Conservation (phyloP, 2,888 invertebrate genomes). For the Conus canariensis region DNA sequence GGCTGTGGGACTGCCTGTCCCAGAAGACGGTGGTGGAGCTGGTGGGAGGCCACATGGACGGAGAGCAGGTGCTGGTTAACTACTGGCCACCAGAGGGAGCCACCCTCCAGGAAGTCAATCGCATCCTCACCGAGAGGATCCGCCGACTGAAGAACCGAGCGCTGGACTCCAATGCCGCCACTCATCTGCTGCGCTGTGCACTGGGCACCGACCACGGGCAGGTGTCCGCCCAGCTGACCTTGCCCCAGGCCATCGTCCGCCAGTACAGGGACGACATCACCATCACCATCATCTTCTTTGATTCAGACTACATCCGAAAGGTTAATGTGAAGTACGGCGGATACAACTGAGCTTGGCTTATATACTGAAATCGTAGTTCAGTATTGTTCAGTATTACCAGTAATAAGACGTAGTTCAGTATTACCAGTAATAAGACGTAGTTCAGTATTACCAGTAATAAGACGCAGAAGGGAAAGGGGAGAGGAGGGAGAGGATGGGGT, state of each 20-base stretch:
- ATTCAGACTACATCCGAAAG: constrained; percentile 78
- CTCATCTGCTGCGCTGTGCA: constrained; percentile 97
- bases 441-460: too few relatives aligned
- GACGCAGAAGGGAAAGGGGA: background rate
- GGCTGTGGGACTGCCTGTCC: constrained; percentile 92
- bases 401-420: background rate
- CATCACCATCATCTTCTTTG: constrained; percentile 94
- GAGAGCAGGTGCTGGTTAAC: constrained; percentile 86
- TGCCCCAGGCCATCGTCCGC: constrained; percentile 91
- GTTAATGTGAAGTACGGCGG: constrained; percentile 36
- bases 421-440: too few relatives aligned
- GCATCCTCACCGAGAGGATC: constrained; percentile 83
- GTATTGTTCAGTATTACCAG: too few relatives aligned
- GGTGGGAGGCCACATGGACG: constrained; percentile 95
- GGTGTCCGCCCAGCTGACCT: constrained; percentile 90
- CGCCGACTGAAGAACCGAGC: constrained; percentile 89
- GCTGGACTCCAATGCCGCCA: constrained; percentile 95
- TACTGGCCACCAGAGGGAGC: constrained; percentile 86
- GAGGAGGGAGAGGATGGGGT: background rate
- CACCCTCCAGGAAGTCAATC: constrained; percentile 67
- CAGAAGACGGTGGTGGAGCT: constrained; percentile 89
- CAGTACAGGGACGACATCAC: constrained; percentile 97
- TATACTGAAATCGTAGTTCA: background rate
- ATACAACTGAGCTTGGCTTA: background rate
- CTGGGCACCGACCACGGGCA: constrained; percentile 94